phyloP scores from a whole-genome alignment of 1,140 invertebrate genomes.

The Orchesella cincta region DNA sequence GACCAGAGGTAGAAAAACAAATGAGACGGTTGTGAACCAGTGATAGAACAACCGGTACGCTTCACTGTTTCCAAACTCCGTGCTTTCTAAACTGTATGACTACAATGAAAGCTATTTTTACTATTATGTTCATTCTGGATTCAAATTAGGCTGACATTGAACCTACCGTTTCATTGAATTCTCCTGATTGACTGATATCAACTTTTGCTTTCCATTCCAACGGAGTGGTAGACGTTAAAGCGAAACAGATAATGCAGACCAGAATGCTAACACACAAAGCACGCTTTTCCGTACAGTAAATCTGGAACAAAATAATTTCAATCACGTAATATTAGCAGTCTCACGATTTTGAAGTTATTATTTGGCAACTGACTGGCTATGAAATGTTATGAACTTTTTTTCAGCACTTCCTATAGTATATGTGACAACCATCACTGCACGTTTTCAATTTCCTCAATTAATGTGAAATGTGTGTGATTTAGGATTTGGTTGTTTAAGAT shows the following conservation, averaged over 20 bases:
- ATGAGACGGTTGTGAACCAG: conserved; percentile 65
- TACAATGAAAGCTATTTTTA: too few relatives aligned
- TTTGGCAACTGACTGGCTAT: too few relatives aligned
- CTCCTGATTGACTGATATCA: conserved; percentile 35
- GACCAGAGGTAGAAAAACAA: conserved; percentile 68
- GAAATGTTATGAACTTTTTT: too few relatives aligned
- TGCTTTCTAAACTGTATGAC: background rate
- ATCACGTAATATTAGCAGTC: background rate
- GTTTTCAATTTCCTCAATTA: too few relatives aligned
- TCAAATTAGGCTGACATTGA: too few relatives aligned
- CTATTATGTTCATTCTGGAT: too few relatives aligned
- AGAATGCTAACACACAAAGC: conserved; percentile 60
- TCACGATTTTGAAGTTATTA: background rate
- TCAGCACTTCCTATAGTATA: too few relatives aligned
- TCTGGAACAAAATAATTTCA: background rate
- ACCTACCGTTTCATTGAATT: background rate
- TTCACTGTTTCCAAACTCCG: conserved; percentile 58
- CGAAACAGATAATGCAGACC: conserved; percentile 66
- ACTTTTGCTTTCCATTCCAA: conserved; percentile 62
- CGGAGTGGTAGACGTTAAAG: conserved; percentile 64
- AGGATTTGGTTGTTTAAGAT: too few relatives aligned
- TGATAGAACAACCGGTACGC: conserved; percentile 66
- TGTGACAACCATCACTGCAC: too few relatives aligned
- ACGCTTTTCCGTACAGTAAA: background rate
- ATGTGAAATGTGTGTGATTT: too few relatives aligned